Evolutionary conservation across 2,113 vertebrate species (phyloP).

Genomic region (Asarcornis scutulata): DNA sequence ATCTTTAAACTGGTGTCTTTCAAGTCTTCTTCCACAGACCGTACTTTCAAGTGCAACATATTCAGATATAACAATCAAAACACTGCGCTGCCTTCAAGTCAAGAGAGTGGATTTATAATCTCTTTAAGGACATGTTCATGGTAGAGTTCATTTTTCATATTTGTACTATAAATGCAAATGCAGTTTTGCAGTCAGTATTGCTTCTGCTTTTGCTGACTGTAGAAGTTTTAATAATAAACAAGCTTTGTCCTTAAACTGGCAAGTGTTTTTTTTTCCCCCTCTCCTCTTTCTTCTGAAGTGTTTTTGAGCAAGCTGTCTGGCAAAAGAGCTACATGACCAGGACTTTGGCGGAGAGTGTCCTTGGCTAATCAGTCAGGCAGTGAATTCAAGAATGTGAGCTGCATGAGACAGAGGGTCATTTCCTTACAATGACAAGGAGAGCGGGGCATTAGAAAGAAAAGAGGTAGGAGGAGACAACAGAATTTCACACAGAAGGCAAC

Average conservation of each 20-base stretch:
- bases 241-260: conserved; percentile 71
- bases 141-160: conserved; percentile 77
- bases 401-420: neutral
- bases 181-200: conserved; percentile 52
- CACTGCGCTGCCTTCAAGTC: conserved; percentile 41
- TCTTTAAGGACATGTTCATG: conserved; percentile 68
- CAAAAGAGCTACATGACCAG: neutral
- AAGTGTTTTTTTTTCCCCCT: conserved; percentile 50
- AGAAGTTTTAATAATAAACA: conserved; percentile 75
- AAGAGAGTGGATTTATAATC: conserved; percentile 74
- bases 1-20: neutral
- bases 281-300: neutral
- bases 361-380: conserved; percentile 49
- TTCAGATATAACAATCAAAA: conserved; percentile 61
- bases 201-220: conserved; percentile 77
- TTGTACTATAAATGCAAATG: conserved; percentile 83
- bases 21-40: neutral
- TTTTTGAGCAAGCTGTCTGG: conserved; percentile 53
- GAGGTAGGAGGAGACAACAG: neutral
- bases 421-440: conserved; percentile 26
- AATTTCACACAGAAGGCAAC: neutral
- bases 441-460: neutral
- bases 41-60: conserved; percentile 46
- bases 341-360: neutral
- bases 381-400: conserved; percentile 40